Evolutionary conservation across 2,113 vertebrate genomes (phyloP).

Genomic region (Noctilio leporinus): DNA sequence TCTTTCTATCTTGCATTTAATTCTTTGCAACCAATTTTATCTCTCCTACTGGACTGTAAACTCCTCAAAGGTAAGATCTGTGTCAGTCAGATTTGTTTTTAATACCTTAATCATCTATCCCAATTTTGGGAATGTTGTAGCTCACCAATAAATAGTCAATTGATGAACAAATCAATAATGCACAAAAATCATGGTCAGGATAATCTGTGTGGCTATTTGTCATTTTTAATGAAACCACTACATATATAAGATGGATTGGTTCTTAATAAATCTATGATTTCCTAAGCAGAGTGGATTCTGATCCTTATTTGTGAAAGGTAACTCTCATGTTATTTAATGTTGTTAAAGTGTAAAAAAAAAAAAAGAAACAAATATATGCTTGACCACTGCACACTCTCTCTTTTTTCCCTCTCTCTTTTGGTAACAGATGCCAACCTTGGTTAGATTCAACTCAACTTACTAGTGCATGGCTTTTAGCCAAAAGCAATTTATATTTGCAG

Average conservation of each 20-base stretch:
- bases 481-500: slow-evolving; percentile 81
- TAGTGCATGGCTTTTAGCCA: slow-evolving; percentile 81
- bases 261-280: slow-evolving; percentile 36
- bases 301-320: slow-evolving; percentile 55
- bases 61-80: slow-evolving; percentile 33
- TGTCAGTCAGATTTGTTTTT: slow-evolving; percentile 48
- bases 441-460: slow-evolving; percentile 81
- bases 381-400: slow-evolving; percentile 44
- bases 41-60: slow-evolving; percentile 1
- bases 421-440: slow-evolving; percentile 78
- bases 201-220: slow-evolving; percentile 28
- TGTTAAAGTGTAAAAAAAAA: slow-evolving; percentile 61
- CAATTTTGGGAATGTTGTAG: not conserved
- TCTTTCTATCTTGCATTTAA: not conserved
- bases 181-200: not conserved
- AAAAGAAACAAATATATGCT: slow-evolving; percentile 57
- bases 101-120: not conserved
- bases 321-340: slow-evolving; percentile 40
- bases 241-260: slow-evolving; percentile 16
- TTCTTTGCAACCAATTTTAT: not conserved
- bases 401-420: slow-evolving; percentile 5
- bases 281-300: slow-evolving; percentile 34
- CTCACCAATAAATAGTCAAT: slow-evolving; percentile 21
- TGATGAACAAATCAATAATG: slow-evolving; percentile 35
- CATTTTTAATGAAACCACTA: slow-evolving; percentile 37